Evolutionary conservation across 2,797 vertebrate species (phyloP).

Genomic region (Sebastes oblongus): DNA sequence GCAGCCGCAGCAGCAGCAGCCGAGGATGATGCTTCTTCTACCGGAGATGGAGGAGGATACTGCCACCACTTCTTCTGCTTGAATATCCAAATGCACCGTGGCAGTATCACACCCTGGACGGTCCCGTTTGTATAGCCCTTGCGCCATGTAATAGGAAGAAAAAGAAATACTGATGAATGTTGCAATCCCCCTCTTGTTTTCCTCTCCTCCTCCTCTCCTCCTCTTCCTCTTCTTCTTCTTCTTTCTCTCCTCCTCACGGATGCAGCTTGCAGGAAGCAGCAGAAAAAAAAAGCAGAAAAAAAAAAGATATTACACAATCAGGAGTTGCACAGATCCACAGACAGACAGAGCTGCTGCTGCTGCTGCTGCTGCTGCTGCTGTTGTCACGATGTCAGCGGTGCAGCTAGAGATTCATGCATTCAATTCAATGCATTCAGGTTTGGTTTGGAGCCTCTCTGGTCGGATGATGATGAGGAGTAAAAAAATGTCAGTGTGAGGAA

Average conservation of each 20-base stretch:
- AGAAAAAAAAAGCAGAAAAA: no score
- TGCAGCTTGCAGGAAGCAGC: conserved; percentile 50
- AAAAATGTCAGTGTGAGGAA: conserved; percentile 20
- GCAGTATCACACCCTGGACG: conserved; percentile 74
- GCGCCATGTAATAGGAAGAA: conserved; percentile 79
- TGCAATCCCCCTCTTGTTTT: conserved; percentile 53
- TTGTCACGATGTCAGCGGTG: conserved; percentile 70
- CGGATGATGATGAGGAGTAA: conserved; percentile 28
- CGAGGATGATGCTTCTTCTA: conserved; percentile 23
- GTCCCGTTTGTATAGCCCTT: conserved; percentile 76
- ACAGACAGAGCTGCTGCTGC: conserved; percentile 36
- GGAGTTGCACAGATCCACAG: conserved; percentile 51
- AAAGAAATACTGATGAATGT: conserved; percentile 63
- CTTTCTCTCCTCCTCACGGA: conserved; percentile 52
- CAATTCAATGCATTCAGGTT: conserved; percentile 30
- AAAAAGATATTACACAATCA: conserved; percentile 70
- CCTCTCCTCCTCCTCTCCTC: conserved; percentile 43
- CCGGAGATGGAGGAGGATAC: conserved; percentile 46
- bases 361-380: conserved; percentile 31
- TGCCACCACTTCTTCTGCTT: conserved; percentile 44
- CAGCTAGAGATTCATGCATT: neutral
- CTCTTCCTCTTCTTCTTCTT: conserved; percentile 11
- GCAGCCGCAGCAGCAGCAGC: conserved; percentile 66
- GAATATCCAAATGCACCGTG: conserved; percentile 76
- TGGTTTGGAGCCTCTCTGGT: conserved; percentile 9